phyloP scores from a whole-genome alignment of 2,888 invertebrate species.

The Acrocera orbiculus region DNA sequence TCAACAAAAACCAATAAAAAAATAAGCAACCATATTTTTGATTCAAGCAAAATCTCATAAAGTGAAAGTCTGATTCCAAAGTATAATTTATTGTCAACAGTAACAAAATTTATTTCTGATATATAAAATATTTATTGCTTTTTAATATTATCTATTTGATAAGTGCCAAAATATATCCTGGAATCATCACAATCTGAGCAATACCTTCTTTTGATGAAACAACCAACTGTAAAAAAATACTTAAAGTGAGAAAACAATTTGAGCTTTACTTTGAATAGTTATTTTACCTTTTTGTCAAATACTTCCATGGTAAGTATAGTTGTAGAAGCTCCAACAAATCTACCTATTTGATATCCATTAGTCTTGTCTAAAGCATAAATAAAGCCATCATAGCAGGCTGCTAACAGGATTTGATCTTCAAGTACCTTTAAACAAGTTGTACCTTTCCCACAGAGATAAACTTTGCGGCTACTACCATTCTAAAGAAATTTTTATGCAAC shows the following conservation, averaged over 20 bases:
- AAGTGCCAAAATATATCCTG: conserved; percentile 20
- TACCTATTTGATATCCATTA: conserved; percentile 37
- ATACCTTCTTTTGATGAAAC: conserved; percentile 50
- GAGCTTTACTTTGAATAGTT: not conserved
- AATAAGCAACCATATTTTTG: too few species aligned
- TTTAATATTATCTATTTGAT: not conserved
- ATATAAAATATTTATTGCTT: too few species aligned
- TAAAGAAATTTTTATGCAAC: not conserved
- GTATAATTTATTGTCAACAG: too few species aligned
- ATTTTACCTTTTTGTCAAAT: conserved; percentile 37
- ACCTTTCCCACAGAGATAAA: conserved; percentile 43
- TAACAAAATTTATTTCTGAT: too few species aligned
- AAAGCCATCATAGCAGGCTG: conserved; percentile 63
- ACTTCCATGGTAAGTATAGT: conserved; percentile 55
- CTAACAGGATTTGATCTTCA: conserved; percentile 43
- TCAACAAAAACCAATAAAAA: too few species aligned
- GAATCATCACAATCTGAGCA: conserved; percentile 46
- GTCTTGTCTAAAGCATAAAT: conserved; percentile 46
- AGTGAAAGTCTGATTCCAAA: too few species aligned
- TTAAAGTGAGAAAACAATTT: not conserved
- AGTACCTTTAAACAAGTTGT: conserved; percentile 51
- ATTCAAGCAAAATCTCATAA: too few species aligned
- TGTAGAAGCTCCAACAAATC: conserved; percentile 49
- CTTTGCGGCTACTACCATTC: too few species aligned
- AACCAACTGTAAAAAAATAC: conserved; percentile 38